These are phyloP conservation scores for Callocephalon fimbriatum DNA, from an alignment of 2,113 vertebrate species.

Conservation along the genomic window DNA sequence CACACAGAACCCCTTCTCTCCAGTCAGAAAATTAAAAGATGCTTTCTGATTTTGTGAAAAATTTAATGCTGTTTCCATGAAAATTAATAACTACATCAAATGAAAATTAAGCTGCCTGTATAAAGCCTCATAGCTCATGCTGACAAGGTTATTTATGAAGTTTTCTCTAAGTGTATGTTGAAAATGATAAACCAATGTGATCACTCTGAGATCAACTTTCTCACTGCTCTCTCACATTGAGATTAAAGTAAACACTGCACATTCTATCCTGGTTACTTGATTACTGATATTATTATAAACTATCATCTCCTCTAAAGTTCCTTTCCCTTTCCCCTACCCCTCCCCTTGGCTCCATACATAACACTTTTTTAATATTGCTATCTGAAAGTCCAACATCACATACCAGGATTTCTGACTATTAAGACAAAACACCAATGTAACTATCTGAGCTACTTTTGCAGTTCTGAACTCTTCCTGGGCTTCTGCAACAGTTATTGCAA, in stretches of 20 bases:
- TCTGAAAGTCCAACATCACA: neutral
- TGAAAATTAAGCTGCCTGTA: neutral
- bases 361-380: neutral
- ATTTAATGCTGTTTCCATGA: neutral
- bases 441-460: neutral
- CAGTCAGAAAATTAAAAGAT: neutral
- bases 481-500: neutral
- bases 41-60: neutral
- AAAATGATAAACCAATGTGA: neutral
- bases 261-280: neutral
- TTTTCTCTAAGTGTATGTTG: neutral
- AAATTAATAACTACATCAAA: neutral
- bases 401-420: neutral
- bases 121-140: neutral
- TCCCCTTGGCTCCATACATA: neutral
- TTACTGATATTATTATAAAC: neutral
- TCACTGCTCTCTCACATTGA: accelerated
- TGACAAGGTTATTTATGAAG: neutral
- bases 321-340: neutral
- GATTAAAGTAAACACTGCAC: neutral
- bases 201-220: neutral
- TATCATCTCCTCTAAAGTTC: neutral
- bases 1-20: neutral
- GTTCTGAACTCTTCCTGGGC: neutral
- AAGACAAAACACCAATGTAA: neutral